Conservation (phyloP, 1,140 invertebrate genomes). For the Myzus persicae region DNA sequence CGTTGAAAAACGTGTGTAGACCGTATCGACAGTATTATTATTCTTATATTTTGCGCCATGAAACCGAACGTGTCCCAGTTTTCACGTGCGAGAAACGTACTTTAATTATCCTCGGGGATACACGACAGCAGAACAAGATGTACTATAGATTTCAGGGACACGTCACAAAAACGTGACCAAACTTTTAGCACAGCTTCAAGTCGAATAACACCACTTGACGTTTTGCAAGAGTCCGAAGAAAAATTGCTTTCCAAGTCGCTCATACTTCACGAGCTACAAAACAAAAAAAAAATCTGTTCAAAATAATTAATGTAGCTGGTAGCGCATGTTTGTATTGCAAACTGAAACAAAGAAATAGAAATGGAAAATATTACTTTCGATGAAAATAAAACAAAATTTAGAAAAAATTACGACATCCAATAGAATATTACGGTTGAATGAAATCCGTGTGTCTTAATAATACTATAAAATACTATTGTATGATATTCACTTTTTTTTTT, state of each 20-base stretch:
- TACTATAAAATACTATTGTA: neutral
- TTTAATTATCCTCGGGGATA: neutral
- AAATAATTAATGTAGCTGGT: neutral
- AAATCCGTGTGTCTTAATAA: neutral
- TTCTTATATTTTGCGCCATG: neutral
- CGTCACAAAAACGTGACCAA: conserved; percentile 53
- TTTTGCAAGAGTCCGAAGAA: neutral
- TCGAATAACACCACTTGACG: conserved; percentile 43
- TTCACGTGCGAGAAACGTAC: neutral
- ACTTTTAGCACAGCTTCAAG: conserved; percentile 47
- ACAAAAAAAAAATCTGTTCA: conserved; percentile 10
- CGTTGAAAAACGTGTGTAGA: neutral
- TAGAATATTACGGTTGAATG: neutral
- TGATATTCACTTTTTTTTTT: too few species aligned
- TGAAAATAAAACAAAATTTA: neutral
- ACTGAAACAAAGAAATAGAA: neutral
- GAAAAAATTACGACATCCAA: neutral
- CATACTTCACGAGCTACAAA: neutral
- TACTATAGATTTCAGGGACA: neutral
- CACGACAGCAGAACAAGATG: neutral
- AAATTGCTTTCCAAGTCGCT: conserved; percentile 6
- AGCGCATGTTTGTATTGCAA: neutral
- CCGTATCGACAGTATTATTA: neutral
- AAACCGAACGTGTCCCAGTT: neutral
- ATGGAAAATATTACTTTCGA: neutral